Evolutionary conservation across 2,888 invertebrate genomes (phyloP).

Genomic region (Phasia obesa): DNA sequence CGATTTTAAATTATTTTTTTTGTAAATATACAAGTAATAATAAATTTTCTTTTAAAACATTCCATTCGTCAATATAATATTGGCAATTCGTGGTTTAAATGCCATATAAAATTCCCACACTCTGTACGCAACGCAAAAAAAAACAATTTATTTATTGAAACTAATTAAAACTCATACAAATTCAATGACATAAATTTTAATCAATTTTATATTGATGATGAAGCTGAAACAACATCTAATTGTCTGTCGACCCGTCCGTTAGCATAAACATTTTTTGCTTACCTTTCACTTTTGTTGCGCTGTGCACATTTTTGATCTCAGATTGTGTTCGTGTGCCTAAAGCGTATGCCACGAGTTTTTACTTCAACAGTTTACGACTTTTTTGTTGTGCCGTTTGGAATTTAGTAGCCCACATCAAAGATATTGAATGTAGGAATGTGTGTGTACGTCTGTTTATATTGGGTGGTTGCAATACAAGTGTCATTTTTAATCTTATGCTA

Average conservation of each 20-base stretch:
- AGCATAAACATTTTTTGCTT: slow-evolving; percentile 5
- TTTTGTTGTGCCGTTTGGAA: slow-evolving; percentile 22
- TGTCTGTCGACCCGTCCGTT: not conserved
- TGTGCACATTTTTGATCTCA: slow-evolving; percentile 9
- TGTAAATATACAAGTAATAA: too few relatives aligned
- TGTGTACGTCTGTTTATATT: not conserved
- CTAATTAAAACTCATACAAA: slow-evolving; percentile 48
- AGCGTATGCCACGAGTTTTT: not conserved
- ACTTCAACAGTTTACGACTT: slow-evolving; percentile 10
- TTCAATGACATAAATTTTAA: slow-evolving; percentile 57
- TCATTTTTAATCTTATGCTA: too few relatives aligned
- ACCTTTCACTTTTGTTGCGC: slow-evolving; percentile 64
- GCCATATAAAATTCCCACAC: not conserved
- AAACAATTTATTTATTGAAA: slow-evolving; percentile 27
- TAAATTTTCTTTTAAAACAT: not conserved
- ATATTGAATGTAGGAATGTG: slow-evolving; percentile 3
- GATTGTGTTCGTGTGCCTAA: slow-evolving; percentile 17
- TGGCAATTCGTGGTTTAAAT: slow-evolving; percentile 15
- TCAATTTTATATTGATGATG: slow-evolving; percentile 34
- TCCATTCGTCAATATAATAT: not conserved
- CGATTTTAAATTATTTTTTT: too few relatives aligned
- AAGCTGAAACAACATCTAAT: slow-evolving; percentile 9
- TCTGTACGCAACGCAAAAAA: not conserved
- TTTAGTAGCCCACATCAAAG: slow-evolving; percentile 7
- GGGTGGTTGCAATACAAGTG: too few relatives aligned